phyloP scores from a whole-genome alignment of 2,113 vertebrate genomes.

The Dipodomys ordii region DNA sequence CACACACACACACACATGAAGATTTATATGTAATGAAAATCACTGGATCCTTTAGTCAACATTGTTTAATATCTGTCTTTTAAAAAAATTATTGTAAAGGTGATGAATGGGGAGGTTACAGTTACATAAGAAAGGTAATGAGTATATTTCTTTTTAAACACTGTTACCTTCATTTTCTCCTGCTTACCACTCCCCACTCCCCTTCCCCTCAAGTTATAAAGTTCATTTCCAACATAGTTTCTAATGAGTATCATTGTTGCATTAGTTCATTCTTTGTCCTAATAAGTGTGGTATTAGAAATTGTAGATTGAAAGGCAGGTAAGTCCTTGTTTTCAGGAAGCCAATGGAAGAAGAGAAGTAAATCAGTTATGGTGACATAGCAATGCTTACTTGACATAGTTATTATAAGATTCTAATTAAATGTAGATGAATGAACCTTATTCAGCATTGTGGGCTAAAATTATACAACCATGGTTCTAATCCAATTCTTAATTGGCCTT shows the following conservation, averaged over 20 bases:
- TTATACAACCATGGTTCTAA: background rate
- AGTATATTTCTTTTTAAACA: no score
- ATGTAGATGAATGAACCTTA: slow-evolving; percentile 2
- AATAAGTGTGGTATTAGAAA: background rate
- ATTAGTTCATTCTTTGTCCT: no score
- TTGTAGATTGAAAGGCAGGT: slow-evolving; percentile 10
- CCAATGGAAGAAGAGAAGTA: background rate
- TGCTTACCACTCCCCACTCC: no score
- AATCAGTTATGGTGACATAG: background rate
- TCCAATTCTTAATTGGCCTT: background rate
- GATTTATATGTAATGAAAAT: no score
- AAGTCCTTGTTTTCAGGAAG: background rate
- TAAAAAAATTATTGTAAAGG: no score
- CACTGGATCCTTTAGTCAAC: background rate
- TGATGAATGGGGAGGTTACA: no score
- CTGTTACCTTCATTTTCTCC: no score
- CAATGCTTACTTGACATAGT: background rate
- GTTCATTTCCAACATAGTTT: no score
- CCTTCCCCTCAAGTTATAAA: no score
- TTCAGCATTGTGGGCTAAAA: background rate
- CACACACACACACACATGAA: no score
- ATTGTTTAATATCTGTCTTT: background rate
- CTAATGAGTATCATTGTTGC: no score
- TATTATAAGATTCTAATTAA: slow-evolving; percentile 4
- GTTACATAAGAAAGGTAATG: no score